Evolutionary conservation across 2,797 vertebrate genomes (phyloP).

Genomic region (Coregonus sp.): DNA sequence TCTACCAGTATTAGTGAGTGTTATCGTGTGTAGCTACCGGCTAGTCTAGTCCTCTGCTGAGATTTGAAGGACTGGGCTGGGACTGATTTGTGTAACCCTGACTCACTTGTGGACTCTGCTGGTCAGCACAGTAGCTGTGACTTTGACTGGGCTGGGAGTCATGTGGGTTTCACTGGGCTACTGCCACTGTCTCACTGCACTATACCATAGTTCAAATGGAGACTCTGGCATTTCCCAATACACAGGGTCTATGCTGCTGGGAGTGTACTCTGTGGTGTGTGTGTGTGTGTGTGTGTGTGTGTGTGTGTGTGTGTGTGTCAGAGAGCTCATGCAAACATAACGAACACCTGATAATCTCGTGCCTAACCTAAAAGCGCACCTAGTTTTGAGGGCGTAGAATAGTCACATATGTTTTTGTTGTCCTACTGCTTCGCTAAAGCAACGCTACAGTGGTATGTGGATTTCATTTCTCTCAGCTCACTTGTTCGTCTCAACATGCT

Average conservation of each 20-base stretch:
- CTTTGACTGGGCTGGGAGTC: constrained; percentile 6
- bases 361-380: background rate
- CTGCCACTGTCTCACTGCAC: background rate
- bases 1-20: too few relatives aligned
- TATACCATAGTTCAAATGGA: background rate
- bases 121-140: background rate
- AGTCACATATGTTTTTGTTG: too few relatives aligned
- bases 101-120: constrained; percentile 8
- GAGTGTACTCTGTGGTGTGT: too few relatives aligned
- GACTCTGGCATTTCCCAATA: background rate
- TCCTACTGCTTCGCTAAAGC: constrained; percentile 30
- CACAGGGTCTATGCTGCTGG: background rate
- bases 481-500: constrained; percentile 2
- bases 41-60: background rate
- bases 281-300: background rate
- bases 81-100: background rate
- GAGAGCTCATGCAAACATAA: background rate
- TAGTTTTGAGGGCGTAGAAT: background rate
- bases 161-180: constrained; percentile 12
- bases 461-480: constrained; percentile 23
- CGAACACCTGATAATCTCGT: background rate
- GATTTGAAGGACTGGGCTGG: constrained; percentile 2
- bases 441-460: constrained; percentile 12
- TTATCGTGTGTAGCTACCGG: too few relatives aligned
- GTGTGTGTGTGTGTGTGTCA: background rate